Percentiles rank a stretch among this genome's conserved stretches.
Conservation (phyloP, 1,140 invertebrate genomes). For the Pollicipes pollicipes region DNA sequence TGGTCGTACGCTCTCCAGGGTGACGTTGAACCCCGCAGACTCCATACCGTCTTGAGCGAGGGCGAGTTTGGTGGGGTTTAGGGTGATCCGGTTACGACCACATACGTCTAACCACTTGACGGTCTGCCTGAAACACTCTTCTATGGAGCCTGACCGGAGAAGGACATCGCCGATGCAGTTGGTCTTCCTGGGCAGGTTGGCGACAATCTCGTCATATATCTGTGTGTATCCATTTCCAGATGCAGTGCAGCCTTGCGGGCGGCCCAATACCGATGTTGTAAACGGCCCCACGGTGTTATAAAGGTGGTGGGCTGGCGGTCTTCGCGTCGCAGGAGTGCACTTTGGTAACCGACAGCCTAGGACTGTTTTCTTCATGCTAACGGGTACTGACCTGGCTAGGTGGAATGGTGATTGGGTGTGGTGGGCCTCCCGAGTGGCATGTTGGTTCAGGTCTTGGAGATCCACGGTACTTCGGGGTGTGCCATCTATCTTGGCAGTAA, state of each 20-base stretch:
- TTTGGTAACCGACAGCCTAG: neutral
- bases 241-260: neutral
- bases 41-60: no score
- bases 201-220: slow-evolving; percentile 5
- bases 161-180: no score
- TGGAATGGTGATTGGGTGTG: slow-evolving; percentile 7
- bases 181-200: neutral
- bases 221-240: slow-evolving; percentile 5
- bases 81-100: no score
- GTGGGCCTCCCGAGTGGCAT: neutral
- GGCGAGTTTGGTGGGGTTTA: no score
- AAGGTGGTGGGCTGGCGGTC: slow-evolving; percentile 5
- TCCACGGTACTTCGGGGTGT: neutral
- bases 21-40: no score
- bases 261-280: neutral
- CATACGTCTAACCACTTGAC: no score
- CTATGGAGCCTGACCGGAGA: no score
- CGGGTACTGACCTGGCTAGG: neutral
- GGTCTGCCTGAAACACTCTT: no score
- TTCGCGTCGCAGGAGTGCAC: neutral
- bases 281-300: slow-evolving; percentile 6
- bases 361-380: neutral
- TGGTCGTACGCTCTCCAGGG: neutral
- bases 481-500: neutral
- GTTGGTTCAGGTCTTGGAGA: neutral